Percentiles rank a stretch among this genome's conserved stretches.
phyloP scores from a whole-genome alignment of 1,140 invertebrate species.

The Monomorium pharaonis region DNA sequence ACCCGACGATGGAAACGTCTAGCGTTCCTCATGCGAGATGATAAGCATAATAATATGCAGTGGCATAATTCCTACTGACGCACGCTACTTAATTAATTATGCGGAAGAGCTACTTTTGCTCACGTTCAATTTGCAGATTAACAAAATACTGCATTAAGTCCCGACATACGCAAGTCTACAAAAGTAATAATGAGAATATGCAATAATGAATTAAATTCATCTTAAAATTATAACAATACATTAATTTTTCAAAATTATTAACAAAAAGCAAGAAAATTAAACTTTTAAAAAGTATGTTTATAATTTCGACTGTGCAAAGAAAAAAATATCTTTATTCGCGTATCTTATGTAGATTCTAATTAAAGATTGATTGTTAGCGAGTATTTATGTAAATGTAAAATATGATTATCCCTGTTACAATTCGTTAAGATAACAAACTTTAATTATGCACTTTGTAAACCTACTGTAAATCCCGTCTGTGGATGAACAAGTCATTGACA shows the following conservation, averaged over 20 bases:
- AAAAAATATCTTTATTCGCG: background rate
- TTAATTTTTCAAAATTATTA: background rate
- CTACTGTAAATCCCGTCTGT: constrained; percentile 38
- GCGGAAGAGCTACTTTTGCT: constrained; percentile 1
- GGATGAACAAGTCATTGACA: background rate
- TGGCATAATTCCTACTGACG: constrained; percentile 27
- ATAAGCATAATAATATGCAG: constrained; percentile 46
- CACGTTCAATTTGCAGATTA: constrained; percentile 22
- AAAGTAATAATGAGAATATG: background rate
- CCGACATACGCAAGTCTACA: background rate
- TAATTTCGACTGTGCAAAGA: background rate
- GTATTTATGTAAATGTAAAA: constrained; percentile 60
- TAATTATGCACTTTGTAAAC: constrained; percentile 69
- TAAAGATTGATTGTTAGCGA: constrained; percentile 38
- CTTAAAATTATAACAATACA: background rate
- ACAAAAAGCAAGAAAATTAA: background rate
- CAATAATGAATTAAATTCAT: background rate
- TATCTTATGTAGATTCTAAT: constrained; percentile 43
- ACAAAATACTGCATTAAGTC: constrained; percentile 38
- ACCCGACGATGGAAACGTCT: constrained; percentile 1
- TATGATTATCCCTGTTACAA: constrained; percentile 58
- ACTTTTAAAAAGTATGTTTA: background rate
- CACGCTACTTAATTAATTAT: constrained; percentile 53
- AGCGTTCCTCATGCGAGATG: constrained; percentile 35
- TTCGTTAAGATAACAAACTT: constrained; percentile 67